Evolutionary conservation across 1,140 invertebrate species (phyloP), one percentile per base, ranked within the genome.

Genomic region (Zaprionus ornatus): DNA sequence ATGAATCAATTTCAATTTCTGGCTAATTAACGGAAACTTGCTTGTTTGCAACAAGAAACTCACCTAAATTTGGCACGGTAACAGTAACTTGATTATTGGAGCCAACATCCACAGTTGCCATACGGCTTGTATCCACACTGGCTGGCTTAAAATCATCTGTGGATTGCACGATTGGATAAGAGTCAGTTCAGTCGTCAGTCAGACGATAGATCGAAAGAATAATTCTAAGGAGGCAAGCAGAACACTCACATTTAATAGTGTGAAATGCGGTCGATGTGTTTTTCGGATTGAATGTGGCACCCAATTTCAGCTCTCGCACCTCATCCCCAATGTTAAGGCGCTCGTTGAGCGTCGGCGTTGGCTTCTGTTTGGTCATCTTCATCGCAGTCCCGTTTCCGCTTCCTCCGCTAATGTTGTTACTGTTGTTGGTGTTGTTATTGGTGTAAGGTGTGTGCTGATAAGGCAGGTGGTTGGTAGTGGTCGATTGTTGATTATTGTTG

Each of bases 121-220:
- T 96, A 94, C 99, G 97, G 70, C 95, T 97, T 15, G 96, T 95
- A 93, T 99, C 98, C 42, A 99, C 97, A 90, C 98, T 99, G 2
- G 98, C 98, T 87, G 98, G 98, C 93, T 99, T 99, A 92, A 99
- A 99, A 93, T 99, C 98, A 97, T 98, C 97, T 98, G 93, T 61
- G 95, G 95, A 70, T 52, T 45, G 32, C 37, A 40, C 45, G 56
- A 61, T 74, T 52, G 32, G 37, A 71, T 71, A 63, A 70, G 45
- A 45, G 40, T 45, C 29, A 32, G 5, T 7, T 32, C 29, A 32
- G 40, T 60, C 21, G 52, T 60, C 45, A 67, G 48, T 17, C 35
- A 37, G 35, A 37, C 35, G 35, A 65, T 29, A 13, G 21, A 59
- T 17, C 17, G 9, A 59, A 15, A 74, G 40, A 25, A 48, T 4